Conservation (phyloP, 2,888 invertebrate species). For the Altica lythri region DNA sequence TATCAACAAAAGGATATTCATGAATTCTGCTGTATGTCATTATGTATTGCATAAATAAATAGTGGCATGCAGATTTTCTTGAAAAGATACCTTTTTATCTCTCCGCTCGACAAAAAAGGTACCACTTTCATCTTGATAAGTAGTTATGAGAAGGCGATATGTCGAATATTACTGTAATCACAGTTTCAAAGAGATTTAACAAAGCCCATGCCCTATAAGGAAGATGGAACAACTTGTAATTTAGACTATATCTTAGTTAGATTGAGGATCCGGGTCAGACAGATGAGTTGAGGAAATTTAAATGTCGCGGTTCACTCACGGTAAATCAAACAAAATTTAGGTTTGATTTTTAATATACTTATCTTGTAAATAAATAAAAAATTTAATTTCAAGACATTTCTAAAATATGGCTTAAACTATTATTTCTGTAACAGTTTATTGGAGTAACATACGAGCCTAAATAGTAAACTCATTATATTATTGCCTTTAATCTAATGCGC, state of each 20-base stretch:
- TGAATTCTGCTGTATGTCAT: not conserved
- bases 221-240: constrained; percentile 3
- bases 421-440: too few species aligned
- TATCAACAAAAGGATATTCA: constrained; percentile 8
- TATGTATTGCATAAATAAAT: constrained; percentile 3
- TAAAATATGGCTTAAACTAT: too few species aligned
- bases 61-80: not conserved
- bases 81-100: not conserved
- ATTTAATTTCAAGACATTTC: too few species aligned
- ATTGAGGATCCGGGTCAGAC: constrained; percentile 4
- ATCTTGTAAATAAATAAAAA: too few species aligned
- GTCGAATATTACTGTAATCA: constrained; percentile 14
- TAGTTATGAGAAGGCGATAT: constrained; percentile 6
- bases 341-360: too few species aligned
- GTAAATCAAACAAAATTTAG: too few species aligned
- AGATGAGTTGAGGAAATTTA: constrained; percentile 1
- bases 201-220: constrained; percentile 3
- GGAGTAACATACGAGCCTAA: too few species aligned
- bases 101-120: not conserved
- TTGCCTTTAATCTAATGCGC: too few species aligned
- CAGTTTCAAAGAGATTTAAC: constrained; percentile 4
- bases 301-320: not conserved
- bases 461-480: too few species aligned
- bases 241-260: constrained; percentile 3
- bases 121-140: constrained; percentile 6